Conservation (phyloP, 2,888 invertebrate genomes). For the Orthosia gothica region DNA sequence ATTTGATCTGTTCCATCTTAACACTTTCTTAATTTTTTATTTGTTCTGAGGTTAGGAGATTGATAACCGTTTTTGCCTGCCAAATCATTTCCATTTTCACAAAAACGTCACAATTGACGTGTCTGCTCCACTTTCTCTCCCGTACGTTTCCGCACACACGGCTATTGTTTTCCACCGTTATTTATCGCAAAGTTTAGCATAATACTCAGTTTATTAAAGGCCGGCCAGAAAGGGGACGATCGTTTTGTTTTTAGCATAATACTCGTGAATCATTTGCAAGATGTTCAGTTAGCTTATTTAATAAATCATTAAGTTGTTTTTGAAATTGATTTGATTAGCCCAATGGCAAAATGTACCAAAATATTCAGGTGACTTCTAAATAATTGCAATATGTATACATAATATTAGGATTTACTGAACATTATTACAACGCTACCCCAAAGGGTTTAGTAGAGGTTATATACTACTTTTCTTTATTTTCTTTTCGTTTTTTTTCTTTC, state of each 20-base stretch:
- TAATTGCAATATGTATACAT: too few relatives aligned
- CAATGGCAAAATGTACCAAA: neutral
- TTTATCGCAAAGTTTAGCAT: conserved; percentile 71
- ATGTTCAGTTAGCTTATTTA: conserved; percentile 29
- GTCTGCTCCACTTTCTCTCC: conserved; percentile 12
- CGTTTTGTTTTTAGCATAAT: conserved; percentile 63
- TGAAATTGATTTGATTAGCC: neutral
- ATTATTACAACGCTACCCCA: too few relatives aligned
- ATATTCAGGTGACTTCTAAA: too few relatives aligned
- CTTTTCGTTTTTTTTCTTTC: too few relatives aligned
- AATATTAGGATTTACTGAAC: too few relatives aligned
- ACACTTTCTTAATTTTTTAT: too few relatives aligned
- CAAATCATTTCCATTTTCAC: neutral
- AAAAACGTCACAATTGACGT: conserved; percentile 7
- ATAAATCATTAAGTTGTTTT: conserved; percentile 46
- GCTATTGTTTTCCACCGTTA: conserved; percentile 70
- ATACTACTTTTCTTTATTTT: too few relatives aligned
- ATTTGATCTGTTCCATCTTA: too few relatives aligned
- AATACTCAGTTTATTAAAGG: conserved; percentile 66
- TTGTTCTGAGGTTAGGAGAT: too few relatives aligned
- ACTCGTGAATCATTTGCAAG: conserved; percentile 64
- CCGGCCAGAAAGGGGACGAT: conserved; percentile 50
- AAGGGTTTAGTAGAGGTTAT: too few relatives aligned
- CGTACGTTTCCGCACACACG: conserved; percentile 56
- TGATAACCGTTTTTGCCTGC: too few relatives aligned